A percentile compares a stretch with the other conserved stretches of the same genome.
phyloP scores from a whole-genome alignment of 1,140 invertebrate species.

The Leptoteleia sp. region DNA sequence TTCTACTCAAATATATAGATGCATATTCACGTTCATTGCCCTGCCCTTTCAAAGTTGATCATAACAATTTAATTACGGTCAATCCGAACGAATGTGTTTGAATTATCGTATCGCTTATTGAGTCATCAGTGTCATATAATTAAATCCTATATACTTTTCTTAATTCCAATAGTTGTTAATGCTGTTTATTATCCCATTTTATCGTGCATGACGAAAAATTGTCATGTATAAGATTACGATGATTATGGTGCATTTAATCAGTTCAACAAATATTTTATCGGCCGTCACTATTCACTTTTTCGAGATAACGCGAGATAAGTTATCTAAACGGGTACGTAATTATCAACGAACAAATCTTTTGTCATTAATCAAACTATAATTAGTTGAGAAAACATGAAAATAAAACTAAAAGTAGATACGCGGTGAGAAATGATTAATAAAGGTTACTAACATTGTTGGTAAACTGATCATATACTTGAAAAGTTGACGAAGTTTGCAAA shows the following conservation, averaged over 20 bases:
- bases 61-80: constrained; percentile 20
- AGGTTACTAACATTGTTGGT: too few species aligned
- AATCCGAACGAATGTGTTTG: constrained; percentile 3
- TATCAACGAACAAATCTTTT: constrained; percentile 8
- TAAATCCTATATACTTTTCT: background rate
- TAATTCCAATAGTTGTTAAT: background rate
- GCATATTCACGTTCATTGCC: constrained; percentile 27
- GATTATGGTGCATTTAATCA: constrained; percentile 20
- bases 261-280: constrained; percentile 30
- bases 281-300: constrained; percentile 16
- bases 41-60: constrained; percentile 5
- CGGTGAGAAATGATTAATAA: too few species aligned
- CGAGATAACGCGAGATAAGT: constrained; percentile 6
- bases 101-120: constrained; percentile 9
- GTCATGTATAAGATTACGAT: constrained; percentile 1
- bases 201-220: constrained; percentile 5
- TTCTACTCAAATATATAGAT: constrained; percentile 30
- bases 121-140: constrained; percentile 5
- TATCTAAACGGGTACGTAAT: constrained; percentile 10
- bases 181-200: constrained; percentile 7
- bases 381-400: constrained; percentile 13
- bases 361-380: constrained; percentile 20
- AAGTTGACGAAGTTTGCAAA: too few species aligned
- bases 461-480: too few species aligned
- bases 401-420: too few species aligned